phyloP scores from a whole-genome alignment of 2,797 vertebrate genomes.

The Acanthurus tractus region DNA sequence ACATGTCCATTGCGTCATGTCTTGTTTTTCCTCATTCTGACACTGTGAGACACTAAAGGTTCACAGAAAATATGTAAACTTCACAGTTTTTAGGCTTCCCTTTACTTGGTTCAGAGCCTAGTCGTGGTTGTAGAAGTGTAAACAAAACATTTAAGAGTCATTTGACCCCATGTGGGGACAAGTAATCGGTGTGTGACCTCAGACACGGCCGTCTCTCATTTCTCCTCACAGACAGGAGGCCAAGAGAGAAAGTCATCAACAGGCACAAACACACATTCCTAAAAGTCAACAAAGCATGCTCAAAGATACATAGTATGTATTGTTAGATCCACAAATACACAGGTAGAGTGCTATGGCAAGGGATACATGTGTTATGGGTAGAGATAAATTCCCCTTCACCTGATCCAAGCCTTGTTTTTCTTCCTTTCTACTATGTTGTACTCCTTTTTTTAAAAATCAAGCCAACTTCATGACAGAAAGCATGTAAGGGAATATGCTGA shows the following conservation, averaged over 20 bases:
- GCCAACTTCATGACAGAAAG: slow-evolving; percentile 52
- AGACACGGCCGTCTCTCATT: slow-evolving; percentile 78
- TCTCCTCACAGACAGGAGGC: slow-evolving; percentile 77
- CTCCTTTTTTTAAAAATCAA: slow-evolving; percentile 53
- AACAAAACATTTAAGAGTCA: slow-evolving; percentile 84
- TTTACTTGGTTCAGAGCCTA: slow-evolving; percentile 50
- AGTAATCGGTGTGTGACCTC: slow-evolving; percentile 85
- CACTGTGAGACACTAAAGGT: neutral
- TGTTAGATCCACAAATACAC: neutral
- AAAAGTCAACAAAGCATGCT: slow-evolving; percentile 8
- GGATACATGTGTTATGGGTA: neutral
- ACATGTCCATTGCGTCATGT: neutral
- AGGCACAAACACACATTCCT: slow-evolving; percentile 44
- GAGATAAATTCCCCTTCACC: slow-evolving; percentile 8
- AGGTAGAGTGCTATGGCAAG: neutral
- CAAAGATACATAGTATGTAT: neutral
- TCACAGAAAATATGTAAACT: neutral
- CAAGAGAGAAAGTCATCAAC: slow-evolving; percentile 81
- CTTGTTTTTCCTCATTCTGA: neutral
- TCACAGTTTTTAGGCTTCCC: slow-evolving; percentile 17
- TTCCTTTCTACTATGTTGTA: slow-evolving; percentile 36
- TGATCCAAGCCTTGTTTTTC: neutral
- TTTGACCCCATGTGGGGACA: slow-evolving; percentile 76
- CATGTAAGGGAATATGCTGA: slow-evolving; percentile 79
- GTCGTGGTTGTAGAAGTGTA: slow-evolving; percentile 73